phyloP scores from a whole-genome alignment of 1,140 invertebrate genomes.

The Chironomus striatipennis region DNA sequence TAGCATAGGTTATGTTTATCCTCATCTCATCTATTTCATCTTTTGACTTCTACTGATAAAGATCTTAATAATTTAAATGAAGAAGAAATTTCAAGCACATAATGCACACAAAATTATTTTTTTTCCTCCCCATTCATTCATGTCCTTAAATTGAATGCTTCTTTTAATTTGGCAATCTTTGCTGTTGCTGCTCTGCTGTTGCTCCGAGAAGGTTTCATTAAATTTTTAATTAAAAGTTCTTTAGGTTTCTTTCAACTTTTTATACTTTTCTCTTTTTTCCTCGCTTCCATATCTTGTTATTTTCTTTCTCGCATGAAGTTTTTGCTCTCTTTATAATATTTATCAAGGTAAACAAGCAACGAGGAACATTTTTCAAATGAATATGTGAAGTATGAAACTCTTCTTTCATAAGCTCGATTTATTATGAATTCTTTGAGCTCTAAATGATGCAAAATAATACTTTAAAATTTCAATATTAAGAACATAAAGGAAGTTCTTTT shows the following conservation, averaged over 20 bases:
- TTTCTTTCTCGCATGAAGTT: not conserved
- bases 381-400: not conserved
- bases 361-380: not conserved
- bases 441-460: too few species aligned
- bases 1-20: not conserved
- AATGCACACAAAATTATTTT: not conserved
- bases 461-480: too few species aligned
- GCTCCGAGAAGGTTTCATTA: not conserved
- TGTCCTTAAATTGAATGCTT: slow-evolving; percentile 11
- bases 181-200: not conserved
- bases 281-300: not conserved
- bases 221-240: slow-evolving; percentile 23
- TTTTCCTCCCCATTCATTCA: too few species aligned
- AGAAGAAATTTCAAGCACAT: not conserved
- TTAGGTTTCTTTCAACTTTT: slow-evolving; percentile 3
- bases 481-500: too few species aligned
- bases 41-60: not conserved
- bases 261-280: not conserved
- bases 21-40: not conserved
- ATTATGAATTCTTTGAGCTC: not conserved
- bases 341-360: not conserved
- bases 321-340: not conserved
- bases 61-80: slow-evolving; percentile 24
- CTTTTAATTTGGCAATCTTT: slow-evolving; percentile 20
- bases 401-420: slow-evolving; percentile 5